Evolutionary conservation across 1,140 invertebrate genomes (phyloP), one percentile per base, ranked within the genome.

Genomic region (Microvelia longipes): DNA sequence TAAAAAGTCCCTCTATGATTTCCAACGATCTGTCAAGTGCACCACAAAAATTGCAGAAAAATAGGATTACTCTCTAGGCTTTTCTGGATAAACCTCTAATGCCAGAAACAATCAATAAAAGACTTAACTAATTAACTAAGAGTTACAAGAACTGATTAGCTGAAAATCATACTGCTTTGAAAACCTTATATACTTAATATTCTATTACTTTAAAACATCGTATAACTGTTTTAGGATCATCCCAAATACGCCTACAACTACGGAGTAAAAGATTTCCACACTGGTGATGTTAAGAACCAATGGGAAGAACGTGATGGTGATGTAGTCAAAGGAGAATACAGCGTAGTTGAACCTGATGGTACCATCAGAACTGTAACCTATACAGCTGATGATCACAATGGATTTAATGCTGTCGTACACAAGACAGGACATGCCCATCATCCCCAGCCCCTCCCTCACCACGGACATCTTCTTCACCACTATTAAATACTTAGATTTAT

Each of bases 331-430:
- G 83, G 83, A 1, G 81, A 81, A 2, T 86, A 85, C 77, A 82
- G 82, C 0, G 76, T 85, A 15, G 75, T 83, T 2, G 84, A 85
- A 73, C 82, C 84, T 0, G 85, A 86, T 74, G 84, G 85, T 14
- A 84, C 84, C 13, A 82, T 83, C 72, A 79, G 84, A 29, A 80
- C 83, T 24, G 84, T 85, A 1, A 80, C 83, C 75, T 86, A 86
- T 77, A 82, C 83, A 71, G 82, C 84, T 0, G 84, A 85, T 74
- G 81, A 84, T 71, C 82, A 84, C 68, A 82, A 82, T 75, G 84
- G 84, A 0, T 85, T 85, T 77, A 83, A 84, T 74, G 84, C 83
- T 0, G 79, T 84, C 24, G 84, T 84, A 0, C 80, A 83, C 76
- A 82, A 80, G 73, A 81, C 83, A 50, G 83, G 83, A 24, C 80